Evolutionary conservation across 2,888 invertebrate species (phyloP).

Genomic region (Polyommatus iphigenia): DNA sequence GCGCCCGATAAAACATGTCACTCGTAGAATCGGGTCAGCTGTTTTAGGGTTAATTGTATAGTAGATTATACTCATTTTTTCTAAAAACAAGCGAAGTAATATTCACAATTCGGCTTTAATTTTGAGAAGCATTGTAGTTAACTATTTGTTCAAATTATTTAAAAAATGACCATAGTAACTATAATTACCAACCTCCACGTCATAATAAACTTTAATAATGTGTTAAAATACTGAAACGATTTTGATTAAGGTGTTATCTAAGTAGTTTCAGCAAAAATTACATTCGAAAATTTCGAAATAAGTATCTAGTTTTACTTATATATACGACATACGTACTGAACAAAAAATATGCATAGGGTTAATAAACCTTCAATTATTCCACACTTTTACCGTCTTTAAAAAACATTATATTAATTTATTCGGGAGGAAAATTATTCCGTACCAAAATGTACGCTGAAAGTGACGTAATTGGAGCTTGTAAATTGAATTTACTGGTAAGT

Average conservation of each 20-base stretch:
- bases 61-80: neutral
- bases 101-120: no score
- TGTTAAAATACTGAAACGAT: no score
- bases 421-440: neutral
- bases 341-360: neutral
- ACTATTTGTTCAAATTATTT: no score
- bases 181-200: no score
- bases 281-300: no score
- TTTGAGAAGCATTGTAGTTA: no score
- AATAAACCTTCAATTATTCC: neutral
- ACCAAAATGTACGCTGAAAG: neutral
- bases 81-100: neutral
- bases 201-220: no score
- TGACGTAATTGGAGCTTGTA: neutral
- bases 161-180: no score
- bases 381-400: neutral
- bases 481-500: neutral
- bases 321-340: no score
- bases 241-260: no score
- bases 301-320: no score
- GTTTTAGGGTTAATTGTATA: neutral
- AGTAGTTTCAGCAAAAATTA: no score
- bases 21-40: neutral
- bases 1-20: conserved; percentile 1
- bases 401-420: neutral